phyloP scores from a whole-genome alignment of 2,888 invertebrate genomes.

The Drosophila merina region DNA sequence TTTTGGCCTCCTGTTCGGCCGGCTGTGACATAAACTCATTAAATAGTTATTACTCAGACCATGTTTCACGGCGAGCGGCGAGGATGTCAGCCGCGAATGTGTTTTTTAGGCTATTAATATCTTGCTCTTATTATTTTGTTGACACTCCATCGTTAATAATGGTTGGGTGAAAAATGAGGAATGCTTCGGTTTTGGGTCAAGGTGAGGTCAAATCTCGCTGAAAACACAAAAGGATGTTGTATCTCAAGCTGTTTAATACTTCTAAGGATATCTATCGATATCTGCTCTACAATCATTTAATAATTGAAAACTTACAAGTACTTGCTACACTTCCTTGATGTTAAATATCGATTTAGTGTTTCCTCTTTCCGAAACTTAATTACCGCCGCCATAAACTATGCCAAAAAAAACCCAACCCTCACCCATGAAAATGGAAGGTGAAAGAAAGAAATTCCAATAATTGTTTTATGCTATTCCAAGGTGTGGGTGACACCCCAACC shows the following conservation, averaged over 20 bases:
- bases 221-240: too few species aligned
- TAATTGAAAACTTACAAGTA: neutral
- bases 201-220: neutral
- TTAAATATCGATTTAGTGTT: constrained; percentile 25
- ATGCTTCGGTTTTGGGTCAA: constrained; percentile 14
- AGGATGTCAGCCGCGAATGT: constrained; percentile 53
- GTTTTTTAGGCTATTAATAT: constrained; percentile 65
- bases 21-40: constrained; percentile 65
- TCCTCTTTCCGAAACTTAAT: constrained; percentile 34
- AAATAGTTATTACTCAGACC: constrained; percentile 72
- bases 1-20: constrained; percentile 47
- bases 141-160: constrained; percentile 39
- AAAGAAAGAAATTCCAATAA: constrained; percentile 46
- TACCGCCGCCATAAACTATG: constrained; percentile 41
- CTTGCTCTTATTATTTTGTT: constrained; percentile 24
- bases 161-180: constrained; percentile 2
- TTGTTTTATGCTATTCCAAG: constrained; percentile 45
- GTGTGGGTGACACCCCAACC: constrained; percentile 29
- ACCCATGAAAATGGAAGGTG: constrained; percentile 9
- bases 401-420: constrained; percentile 22
- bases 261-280: too few species aligned
- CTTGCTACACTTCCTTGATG: neutral
- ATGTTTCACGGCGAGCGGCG: constrained; percentile 29
- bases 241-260: too few species aligned
- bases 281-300: neutral